Evolutionary conservation across 2,888 invertebrate species (phyloP), one percentile per base, ranked within the genome.

Genomic region (Carcina quercana): DNA sequence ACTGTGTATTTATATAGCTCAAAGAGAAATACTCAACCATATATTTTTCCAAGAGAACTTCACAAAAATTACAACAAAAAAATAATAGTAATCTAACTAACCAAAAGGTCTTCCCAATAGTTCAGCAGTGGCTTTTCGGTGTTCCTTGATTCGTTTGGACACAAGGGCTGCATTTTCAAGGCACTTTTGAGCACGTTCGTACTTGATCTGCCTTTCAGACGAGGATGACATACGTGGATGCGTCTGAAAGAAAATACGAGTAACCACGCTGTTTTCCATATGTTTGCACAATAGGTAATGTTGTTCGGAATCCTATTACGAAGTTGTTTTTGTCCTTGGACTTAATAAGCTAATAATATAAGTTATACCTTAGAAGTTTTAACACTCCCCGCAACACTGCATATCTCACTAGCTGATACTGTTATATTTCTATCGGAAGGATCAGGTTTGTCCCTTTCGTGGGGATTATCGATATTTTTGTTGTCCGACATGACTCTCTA

Each of bases 121-220:
- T 40, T 83, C 83, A 15, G 83, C 83, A 39, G 83, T 78, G n/a
- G 80, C 83, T 59, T 78, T 82, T 5, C 80, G 49, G 25, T 82
- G 83, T 51, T 83, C 83, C 49, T 82, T 83, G 31, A 83, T 82
- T 35, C 79, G 61, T 53, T 83, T 83, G 2, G 83, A 82, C 5
- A 83, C 83, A 50, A 80, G 72, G 15, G 79, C 83, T 37, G 83
- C 83, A 80, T 83, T 83, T 59, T 83, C 82, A 41, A 83, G 60
- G 42, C 82, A 82, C 57, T 72, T 82, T 38, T 83, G 83, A 21
- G 83, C 83, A 41, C 76, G 59, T 45, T 83, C 82, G 53, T 72
- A 74, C 43, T 83, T 82, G 5, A 74, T 71, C 53, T 75, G 80
- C 37, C 83, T 68, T 37, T 83, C 83, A 28, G 80, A 71, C 30